These are phyloP conservation scores for Chaetorhynchus papuensis DNA, from an alignment of 2,113 vertebrate genomes.

Conservation along the genomic window DNA sequence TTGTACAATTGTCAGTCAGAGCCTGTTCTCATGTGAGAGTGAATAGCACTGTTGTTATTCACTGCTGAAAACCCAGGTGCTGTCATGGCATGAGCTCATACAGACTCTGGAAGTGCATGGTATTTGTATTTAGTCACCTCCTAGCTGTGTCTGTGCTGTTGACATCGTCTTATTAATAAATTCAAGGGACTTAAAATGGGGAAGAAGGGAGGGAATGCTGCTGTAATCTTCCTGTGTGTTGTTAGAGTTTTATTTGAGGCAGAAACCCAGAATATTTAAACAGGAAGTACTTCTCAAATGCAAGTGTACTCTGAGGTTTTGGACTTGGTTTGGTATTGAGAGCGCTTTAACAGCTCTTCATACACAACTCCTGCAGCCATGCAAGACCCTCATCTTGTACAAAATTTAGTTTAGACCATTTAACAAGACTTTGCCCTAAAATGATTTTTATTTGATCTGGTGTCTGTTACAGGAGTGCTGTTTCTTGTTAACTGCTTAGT, in stretches of 20 bases:
- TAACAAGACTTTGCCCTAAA: background rate
- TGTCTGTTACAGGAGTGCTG: background rate
- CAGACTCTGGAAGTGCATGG: background rate
- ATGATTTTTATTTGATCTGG: background rate
- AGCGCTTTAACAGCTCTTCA: background rate
- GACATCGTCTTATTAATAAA: background rate
- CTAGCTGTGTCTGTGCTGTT: background rate
- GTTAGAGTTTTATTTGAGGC: background rate
- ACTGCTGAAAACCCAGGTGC: background rate
- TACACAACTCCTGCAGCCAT: background rate
- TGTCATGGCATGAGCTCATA: background rate
- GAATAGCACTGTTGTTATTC: background rate
- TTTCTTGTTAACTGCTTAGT: background rate
- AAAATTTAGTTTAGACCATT: background rate
- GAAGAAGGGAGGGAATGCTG: background rate
- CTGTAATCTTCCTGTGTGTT: background rate
- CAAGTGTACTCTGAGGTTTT: background rate
- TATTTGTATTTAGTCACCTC: background rate
- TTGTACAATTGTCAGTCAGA: background rate
- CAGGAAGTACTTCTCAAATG: background rate
- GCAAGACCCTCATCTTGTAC: background rate
- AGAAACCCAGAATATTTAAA: background rate
- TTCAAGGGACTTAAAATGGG: background rate
- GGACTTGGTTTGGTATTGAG: background rate
- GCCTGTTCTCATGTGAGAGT: background rate